Evolutionary conservation across 64 coral and sea anemone species (phyloP).

Genomic region (Stichodactyla mertensii): DNA sequence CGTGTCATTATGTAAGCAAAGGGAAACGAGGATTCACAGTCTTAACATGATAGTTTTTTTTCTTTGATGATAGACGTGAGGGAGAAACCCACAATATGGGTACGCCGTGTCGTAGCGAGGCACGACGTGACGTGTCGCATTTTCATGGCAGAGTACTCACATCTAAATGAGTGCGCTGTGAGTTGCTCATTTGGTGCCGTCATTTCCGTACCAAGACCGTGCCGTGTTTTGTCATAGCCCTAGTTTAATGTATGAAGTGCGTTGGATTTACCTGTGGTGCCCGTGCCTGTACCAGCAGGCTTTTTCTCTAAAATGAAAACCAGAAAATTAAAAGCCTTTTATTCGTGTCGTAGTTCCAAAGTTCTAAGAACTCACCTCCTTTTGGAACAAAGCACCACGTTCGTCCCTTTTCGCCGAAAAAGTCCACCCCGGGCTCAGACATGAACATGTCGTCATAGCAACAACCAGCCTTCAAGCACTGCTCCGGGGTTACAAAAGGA

Average conservation of each 20-base stretch:
- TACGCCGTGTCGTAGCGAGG: too few species aligned
- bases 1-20: neutral
- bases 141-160: too few species aligned
- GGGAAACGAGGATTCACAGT: too few species aligned
- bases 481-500: conserved; percentile 55
- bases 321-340: neutral
- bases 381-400: conserved; percentile 45
- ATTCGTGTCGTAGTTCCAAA: too few species aligned
- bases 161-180: too few species aligned
- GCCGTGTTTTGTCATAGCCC: too few species aligned
- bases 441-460: conserved; percentile 81
- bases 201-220: too few species aligned
- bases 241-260: neutral
- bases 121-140: too few species aligned
- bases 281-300: neutral
- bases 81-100: too few species aligned
- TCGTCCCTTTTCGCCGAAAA: conserved; percentile 14
- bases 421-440: neutral
- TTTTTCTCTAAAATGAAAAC: neutral
- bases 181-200: too few species aligned
- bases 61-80: too few species aligned
- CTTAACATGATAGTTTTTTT: too few species aligned
- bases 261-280: neutral
- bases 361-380: conserved; percentile 1
- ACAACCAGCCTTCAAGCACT: conserved; percentile 64